Conservation (phyloP, 2,113 vertebrate species). For the Proteles cristata region DNA sequence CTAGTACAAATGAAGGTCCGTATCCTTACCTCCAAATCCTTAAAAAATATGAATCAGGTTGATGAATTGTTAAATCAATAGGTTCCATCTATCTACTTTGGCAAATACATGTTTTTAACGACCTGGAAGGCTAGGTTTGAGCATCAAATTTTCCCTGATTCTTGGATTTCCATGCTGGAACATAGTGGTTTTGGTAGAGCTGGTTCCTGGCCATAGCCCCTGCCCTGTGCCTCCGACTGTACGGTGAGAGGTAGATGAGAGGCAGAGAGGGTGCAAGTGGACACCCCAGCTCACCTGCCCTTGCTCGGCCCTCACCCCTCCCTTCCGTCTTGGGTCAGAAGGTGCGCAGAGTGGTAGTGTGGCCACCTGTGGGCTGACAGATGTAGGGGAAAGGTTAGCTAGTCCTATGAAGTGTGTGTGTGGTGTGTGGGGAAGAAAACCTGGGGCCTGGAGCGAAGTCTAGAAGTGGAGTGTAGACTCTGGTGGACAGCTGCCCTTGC, state of each 20-base stretch:
- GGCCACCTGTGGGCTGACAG: not conserved
- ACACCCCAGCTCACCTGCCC: no score
- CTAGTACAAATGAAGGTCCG: not conserved
- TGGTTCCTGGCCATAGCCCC: not conserved
- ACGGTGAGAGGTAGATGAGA: not conserved
- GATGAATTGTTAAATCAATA: not conserved
- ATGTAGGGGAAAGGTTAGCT: not conserved
- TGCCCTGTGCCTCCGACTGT: not conserved
- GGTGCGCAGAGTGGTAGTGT: fast-evolving
- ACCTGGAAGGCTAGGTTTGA: not conserved
- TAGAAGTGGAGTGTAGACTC: not conserved
- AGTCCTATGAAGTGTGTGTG: not conserved
- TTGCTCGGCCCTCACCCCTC: not conserved
- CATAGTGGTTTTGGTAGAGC: not conserved
- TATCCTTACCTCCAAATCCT: not conserved
- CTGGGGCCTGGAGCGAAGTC: not conserved
- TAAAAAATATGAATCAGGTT: not conserved
- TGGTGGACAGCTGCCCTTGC: not conserved
- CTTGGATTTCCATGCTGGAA: not conserved
- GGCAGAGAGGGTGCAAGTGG: not conserved
- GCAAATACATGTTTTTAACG: not conserved
- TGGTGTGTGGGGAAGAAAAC: not conserved
- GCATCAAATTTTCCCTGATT: not conserved
- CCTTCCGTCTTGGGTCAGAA: not conserved
- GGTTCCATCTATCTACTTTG: not conserved